Evolutionary conservation across 2,113 vertebrate species (phyloP).

Genomic region (Tiliqua scincoides): DNA sequence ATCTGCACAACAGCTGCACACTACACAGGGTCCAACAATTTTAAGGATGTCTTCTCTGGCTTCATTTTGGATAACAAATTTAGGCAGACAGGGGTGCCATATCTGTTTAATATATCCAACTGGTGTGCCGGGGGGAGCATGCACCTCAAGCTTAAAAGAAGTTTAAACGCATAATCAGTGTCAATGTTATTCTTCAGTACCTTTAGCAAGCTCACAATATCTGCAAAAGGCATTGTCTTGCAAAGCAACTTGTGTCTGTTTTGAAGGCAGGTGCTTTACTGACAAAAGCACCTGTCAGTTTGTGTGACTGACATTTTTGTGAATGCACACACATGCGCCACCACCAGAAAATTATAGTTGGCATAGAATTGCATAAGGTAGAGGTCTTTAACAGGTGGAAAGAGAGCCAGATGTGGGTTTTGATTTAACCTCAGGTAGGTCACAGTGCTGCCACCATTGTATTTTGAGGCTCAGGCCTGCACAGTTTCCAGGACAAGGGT

Average conservation of each 20-base stretch:
- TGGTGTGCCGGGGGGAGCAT: slow-evolving; percentile 87
- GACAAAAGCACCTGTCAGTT: too few species aligned
- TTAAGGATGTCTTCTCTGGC: slow-evolving; percentile 82
- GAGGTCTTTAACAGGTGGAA: too few species aligned
- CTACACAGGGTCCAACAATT: slow-evolving; percentile 86
- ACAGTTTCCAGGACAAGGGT: too few species aligned
- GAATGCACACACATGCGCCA: neutral
- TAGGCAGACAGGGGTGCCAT: slow-evolving; percentile 89
- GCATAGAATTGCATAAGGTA: neutral
- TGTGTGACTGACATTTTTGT: neutral
- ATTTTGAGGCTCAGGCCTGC: too few species aligned
- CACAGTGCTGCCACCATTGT: too few species aligned
- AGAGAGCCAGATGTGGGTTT: too few species aligned
- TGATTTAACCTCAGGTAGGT: too few species aligned
- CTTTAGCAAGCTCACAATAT: neutral
- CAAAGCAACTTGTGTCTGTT: neutral
- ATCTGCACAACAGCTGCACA: slow-evolving; percentile 87
- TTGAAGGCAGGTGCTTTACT: neutral
- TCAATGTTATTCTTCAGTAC: neutral
- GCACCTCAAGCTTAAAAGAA: slow-evolving; percentile 86
- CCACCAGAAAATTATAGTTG: neutral
- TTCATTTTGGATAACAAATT: slow-evolving; percentile 88
- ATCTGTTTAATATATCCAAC: slow-evolving; percentile 88
- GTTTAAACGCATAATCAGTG: slow-evolving; percentile 10
- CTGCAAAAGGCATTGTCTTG: too few species aligned